Evolutionary conservation across 2,888 invertebrate species (phyloP).

Genomic region (Drosophila aldrichi): DNA sequence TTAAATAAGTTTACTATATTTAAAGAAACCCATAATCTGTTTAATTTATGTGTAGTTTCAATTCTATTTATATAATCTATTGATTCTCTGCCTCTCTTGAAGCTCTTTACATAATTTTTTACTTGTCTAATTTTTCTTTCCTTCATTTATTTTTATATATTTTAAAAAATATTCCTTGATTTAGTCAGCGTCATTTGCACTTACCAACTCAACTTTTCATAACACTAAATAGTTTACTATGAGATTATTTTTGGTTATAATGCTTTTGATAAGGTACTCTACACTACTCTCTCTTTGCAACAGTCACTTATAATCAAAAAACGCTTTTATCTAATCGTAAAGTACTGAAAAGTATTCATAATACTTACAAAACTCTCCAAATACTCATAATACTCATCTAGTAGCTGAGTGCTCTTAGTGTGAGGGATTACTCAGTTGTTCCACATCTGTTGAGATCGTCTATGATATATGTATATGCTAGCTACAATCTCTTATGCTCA

Average conservation of each 20-base stretch:
- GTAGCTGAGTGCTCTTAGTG: neutral
- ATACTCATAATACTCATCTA: neutral
- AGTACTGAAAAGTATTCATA: neutral
- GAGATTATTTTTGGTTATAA: too few relatives aligned
- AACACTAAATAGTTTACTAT: neutral
- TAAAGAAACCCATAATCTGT: neutral
- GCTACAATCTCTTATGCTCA: neutral
- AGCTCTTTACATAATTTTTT: too few relatives aligned
- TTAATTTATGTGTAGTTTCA: too few relatives aligned
- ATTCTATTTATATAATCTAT: neutral
- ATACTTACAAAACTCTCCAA: neutral
- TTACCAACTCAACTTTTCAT: neutral
- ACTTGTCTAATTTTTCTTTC: too few relatives aligned
- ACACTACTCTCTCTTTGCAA: too few relatives aligned
- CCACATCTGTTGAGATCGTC: neutral
- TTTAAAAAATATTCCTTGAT: neutral
- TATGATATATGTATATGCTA: neutral
- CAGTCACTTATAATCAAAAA: too few relatives aligned
- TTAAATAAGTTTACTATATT: neutral
- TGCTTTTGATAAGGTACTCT: too few relatives aligned
- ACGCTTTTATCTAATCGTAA: neutral
- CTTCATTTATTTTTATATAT: too few relatives aligned
- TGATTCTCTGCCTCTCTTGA: too few relatives aligned
- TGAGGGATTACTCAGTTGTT: neutral
- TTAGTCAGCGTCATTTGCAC: neutral